These are phyloP conservation scores for Peromyscus attwateri DNA, from an alignment of 2,797 vertebrate genomes.

Conservation along the genomic window DNA sequence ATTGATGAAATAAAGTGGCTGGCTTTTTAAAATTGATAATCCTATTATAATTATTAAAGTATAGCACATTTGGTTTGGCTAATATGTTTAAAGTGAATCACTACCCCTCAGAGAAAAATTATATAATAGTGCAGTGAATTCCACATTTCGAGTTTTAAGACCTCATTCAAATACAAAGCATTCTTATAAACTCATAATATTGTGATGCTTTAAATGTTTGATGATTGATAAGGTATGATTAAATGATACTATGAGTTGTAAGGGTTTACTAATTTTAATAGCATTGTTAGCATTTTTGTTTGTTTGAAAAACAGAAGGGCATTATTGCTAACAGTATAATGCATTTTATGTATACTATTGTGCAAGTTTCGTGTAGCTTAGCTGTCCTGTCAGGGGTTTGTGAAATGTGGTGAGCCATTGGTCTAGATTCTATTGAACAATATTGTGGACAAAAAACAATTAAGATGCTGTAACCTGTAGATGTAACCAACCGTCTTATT, in stretches of 20 bases:
- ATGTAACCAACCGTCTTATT: too few relatives aligned
- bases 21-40: conserved; percentile 78
- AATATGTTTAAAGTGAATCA: conserved; percentile 60
- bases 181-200: background rate
- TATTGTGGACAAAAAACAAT: background rate
- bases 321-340: background rate
- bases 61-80: conserved; percentile 28
- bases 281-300: background rate
- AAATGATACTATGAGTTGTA: conserved; percentile 1
- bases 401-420: background rate
- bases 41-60: conserved; percentile 73
- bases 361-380: background rate
- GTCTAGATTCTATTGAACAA: background rate
- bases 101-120: conserved; percentile 48
- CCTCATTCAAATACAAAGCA: background rate
- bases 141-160: conserved; percentile 17
- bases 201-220: background rate
- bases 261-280: conserved; percentile 7
- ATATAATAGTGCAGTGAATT: background rate
- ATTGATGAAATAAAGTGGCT: conserved; percentile 86
- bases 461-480: background rate
- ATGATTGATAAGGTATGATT: background rate
- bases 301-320: background rate
- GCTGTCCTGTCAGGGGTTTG: background rate
- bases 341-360: background rate